Evolutionary conservation across 2,888 invertebrate species (phyloP).

Genomic region (Brachypterus glaber): DNA sequence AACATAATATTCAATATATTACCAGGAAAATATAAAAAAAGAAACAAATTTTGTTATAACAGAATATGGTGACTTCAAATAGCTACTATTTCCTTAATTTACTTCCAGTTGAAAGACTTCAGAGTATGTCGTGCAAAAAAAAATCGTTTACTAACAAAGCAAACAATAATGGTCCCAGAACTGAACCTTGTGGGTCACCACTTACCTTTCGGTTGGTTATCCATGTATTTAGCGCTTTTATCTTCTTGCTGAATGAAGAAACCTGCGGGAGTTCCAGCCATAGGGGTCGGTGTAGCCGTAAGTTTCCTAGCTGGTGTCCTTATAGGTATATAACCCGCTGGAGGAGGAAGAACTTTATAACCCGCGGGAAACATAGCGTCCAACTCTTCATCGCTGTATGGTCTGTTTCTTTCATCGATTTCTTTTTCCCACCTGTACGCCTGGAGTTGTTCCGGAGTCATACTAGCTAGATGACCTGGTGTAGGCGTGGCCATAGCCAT

Average conservation of each 20-base stretch:
- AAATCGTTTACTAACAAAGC: too few species aligned
- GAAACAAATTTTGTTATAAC: too few species aligned
- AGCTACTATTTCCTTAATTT: too few species aligned
- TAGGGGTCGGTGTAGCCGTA: slow-evolving; percentile 96
- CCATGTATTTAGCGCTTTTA: slow-evolving; percentile 76
- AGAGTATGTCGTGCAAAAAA: too few species aligned
- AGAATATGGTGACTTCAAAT: too few species aligned
- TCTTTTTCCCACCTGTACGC: slow-evolving; percentile 98
- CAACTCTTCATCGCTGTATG: slow-evolving; percentile 92
- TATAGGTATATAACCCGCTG: slow-evolving; percentile 79
- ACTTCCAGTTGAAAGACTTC: too few species aligned
- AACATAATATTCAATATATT: too few species aligned
- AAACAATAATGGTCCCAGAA: too few species aligned
- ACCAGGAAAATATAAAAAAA: too few species aligned
- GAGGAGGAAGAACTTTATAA: slow-evolving; percentile 58
- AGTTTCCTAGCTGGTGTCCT: slow-evolving; percentile 96
- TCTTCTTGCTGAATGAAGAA: slow-evolving; percentile 93
- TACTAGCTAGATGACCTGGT: slow-evolving; percentile 89
- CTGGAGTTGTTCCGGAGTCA: slow-evolving; percentile 99
- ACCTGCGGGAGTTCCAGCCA: slow-evolving; percentile 83
- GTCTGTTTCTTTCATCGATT: slow-evolving; percentile 95
- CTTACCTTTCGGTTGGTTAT: slow-evolving; percentile 88
- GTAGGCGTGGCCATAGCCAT: slow-evolving; percentile 99
- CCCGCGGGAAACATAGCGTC: slow-evolving; percentile 97
- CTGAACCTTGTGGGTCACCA: too few species aligned